Evolutionary conservation across 2,113 vertebrate species (phyloP).

Genomic region (Passer montanus): DNA sequence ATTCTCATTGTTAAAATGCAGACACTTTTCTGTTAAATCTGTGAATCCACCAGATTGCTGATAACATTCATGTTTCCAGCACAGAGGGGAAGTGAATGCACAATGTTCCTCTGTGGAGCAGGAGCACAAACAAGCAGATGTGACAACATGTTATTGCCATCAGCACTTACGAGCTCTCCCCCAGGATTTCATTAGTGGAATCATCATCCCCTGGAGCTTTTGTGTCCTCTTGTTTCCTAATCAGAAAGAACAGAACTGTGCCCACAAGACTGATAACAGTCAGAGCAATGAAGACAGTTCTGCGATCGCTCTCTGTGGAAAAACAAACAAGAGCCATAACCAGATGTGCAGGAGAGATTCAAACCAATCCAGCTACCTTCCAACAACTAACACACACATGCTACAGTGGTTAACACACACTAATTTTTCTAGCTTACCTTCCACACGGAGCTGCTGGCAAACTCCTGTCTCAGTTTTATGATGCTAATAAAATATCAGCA

Average conservation of each 20-base stretch:
- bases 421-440: not conserved
- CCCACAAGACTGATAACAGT: slow-evolving; percentile 96
- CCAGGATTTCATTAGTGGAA: slow-evolving; percentile 64
- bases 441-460: not conserved
- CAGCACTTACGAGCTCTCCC: slow-evolving; percentile 68
- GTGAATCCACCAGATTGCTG: not conserved
- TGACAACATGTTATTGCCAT: not conserved
- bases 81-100: not conserved
- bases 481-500: not conserved
- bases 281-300: slow-evolving; percentile 93
- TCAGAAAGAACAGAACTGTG: slow-evolving; percentile 95
- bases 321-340: slow-evolving; percentile 17
- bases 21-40: not conserved
- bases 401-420: not conserved
- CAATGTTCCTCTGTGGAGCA: rapidly evolving
- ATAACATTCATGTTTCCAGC: not conserved
- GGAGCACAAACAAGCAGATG: not conserved
- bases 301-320: slow-evolving; percentile 87
- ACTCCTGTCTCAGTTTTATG: slow-evolving; percentile 31
- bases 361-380: not conserved
- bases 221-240: slow-evolving; percentile 82
- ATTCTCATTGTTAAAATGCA: not conserved
- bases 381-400: not conserved
- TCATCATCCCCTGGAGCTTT: slow-evolving; percentile 71
- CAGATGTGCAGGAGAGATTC: not conserved